Evolutionary conservation across 1,140 invertebrate species (phyloP), one percentile per base, ranked within the genome.

Genomic region (Thaumetopoea pityocampa): DNA sequence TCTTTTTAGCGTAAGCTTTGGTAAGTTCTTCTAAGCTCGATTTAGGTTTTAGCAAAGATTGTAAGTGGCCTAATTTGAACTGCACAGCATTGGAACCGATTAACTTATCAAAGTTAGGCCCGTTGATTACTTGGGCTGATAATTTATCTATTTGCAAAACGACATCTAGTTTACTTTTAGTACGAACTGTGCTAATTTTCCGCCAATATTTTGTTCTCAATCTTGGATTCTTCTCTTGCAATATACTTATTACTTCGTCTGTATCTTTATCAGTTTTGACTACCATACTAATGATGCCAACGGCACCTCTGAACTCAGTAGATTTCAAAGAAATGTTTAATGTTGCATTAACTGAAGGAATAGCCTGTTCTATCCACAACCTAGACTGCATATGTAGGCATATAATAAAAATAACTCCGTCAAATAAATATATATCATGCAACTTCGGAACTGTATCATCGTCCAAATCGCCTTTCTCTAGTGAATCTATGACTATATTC

Each of bases 381-480:
- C 63, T 57, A 0, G 73, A 64, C 10, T 10, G 1, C 43, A 73
- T 57, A 33, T 72, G 46, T 10, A 62, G 49, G 16, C 76, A 77
- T 10, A 83, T 80, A 5, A 79, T 63, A 27, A 83, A 83, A n/a
- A 83, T 72, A 0, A 79, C 73, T 8, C 79, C 79, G 19, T 83
- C 79, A 16, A 74, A 79, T 22, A 80, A 34, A 27, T 83, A 80
- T 14, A 80, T 63, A 19, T 83, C 79, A 26, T 79, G 67, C 5
- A 80, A 61, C 45, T 59, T 72, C 0, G 76, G 79, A 19, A 69
- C 55, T 0, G 30, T 32, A 0, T 52, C 37, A 8, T 60, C 51
- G 3, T 28, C 30, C 3, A 52, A 5, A 3, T 38, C 47, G 2
- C 48, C 47, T 11, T 50, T 49, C 2, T 50, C 54, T 4, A 60